These are phyloP conservation scores for Forbesichthys papilliferus DNA, from an alignment of 2,113 vertebrate genomes.

Conservation along the genomic window DNA sequence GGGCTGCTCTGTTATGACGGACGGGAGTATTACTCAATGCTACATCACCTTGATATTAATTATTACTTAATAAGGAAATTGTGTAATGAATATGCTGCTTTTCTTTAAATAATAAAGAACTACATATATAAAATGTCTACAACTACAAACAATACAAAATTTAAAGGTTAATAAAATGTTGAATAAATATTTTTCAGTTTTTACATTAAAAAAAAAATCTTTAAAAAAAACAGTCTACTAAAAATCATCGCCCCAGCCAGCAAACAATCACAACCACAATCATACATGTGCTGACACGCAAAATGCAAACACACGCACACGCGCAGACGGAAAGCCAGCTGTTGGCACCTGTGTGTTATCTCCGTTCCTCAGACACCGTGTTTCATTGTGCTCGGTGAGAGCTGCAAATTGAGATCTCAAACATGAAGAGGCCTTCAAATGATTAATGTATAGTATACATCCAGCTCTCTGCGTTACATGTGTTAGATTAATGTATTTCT, in stretches of 20 bases:
- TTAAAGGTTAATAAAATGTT: neutral
- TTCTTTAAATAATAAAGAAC: too few relatives aligned
- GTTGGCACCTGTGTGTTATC: slow-evolving; percentile 73
- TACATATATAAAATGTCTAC: too few relatives aligned
- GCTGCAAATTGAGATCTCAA: slow-evolving; percentile 77
- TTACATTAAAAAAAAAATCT: neutral
- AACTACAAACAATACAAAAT: too few relatives aligned
- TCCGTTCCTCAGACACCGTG: slow-evolving; percentile 60
- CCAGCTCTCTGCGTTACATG: slow-evolving; percentile 62
- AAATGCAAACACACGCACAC: neutral
- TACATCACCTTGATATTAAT: too few relatives aligned
- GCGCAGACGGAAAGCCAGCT: too few relatives aligned
- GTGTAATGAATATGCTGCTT: too few relatives aligned
- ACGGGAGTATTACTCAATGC: too few relatives aligned
- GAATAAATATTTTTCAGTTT: too few relatives aligned
- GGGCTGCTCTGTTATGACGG: too few relatives aligned
- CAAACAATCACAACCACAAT: neutral
- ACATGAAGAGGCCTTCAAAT: slow-evolving; percentile 68
- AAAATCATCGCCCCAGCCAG: neutral
- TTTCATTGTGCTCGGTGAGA: slow-evolving; percentile 60
- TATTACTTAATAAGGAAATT: too few relatives aligned
- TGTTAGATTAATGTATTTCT: slow-evolving; percentile 54
- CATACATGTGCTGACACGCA: neutral
- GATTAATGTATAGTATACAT: slow-evolving; percentile 56
- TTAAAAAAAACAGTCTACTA: neutral